Evolutionary conservation across 2,797 vertebrate species (phyloP), one percentile per base, ranked within the genome.

Genomic region (Botia almorhae): DNA sequence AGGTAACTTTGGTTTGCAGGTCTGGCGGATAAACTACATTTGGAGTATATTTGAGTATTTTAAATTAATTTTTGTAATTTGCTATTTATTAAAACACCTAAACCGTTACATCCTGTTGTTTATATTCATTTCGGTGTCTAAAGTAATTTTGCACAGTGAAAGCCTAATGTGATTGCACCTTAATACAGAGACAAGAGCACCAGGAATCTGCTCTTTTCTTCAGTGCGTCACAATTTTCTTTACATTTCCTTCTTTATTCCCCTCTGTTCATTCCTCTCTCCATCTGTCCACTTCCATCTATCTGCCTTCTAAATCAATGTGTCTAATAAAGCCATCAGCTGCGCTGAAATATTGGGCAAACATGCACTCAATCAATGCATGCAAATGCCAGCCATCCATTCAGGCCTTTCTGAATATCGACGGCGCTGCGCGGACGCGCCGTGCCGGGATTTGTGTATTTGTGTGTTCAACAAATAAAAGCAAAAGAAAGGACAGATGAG

Each of bases 381-480:
- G 90, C 87, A 91, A 91, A 91, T 89, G 81, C 85, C 88, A 88
- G 84, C 86, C 88, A 89, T 89, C 89, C 85, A 88, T 88, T 88
- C 82, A 70, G 75, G 81, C 68, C 78, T 81, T 80, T 86, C 78
- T 81, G 81, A 85, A 84, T 85, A 86, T 86, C 33, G 83, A 83
- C 69, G 2, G 63, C 36, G 80, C 58, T 74, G 75, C 78, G 72
- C 50, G 63, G 80, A 53, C 48, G 43, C 81, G 70, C 68, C 51
- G 68, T 73, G 76, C 69, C 64, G 50, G 70, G 73, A 75, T 79
- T 84, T 81, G 74, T 76, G 76, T 79, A 63, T 76, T 81, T 83
- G 53, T 82, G 81, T 78, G 29, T 83, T 83, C 64, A n/a, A 79
- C 78, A 81, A 83, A 85, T 83, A 83, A 83, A 76, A 81, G 63